Evolutionary conservation across 1,140 invertebrate species (phyloP).

Genomic region (Babylonia areolata): DNA sequence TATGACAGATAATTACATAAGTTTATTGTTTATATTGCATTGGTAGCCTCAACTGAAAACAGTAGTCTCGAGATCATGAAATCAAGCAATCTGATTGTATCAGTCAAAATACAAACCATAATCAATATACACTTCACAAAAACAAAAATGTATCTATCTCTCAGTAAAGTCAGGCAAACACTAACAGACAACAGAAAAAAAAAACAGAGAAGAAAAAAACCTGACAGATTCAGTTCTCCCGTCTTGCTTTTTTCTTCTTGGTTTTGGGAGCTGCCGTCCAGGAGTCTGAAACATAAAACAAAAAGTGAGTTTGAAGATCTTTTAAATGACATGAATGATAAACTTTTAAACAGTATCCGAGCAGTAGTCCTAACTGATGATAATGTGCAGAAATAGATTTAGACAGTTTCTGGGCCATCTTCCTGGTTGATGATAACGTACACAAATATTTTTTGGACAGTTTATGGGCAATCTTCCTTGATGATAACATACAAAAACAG

Average conservation of each 20-base stretch:
- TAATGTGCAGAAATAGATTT: too few relatives aligned
- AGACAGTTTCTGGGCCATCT: too few relatives aligned
- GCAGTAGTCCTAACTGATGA: too few relatives aligned
- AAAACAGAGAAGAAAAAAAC: neutral
- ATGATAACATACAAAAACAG: too few relatives aligned
- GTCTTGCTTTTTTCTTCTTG: neutral
- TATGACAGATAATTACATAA: neutral
- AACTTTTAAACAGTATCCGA: too few relatives aligned
- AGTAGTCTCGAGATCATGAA: neutral
- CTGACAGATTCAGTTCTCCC: neutral
- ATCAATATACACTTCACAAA: neutral
- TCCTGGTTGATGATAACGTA: too few relatives aligned
- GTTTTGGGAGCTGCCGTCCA: neutral
- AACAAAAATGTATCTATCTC: neutral
- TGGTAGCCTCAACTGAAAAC: neutral
- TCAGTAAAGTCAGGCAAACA: neutral
- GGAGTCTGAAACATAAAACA: neutral
- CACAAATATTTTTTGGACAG: too few relatives aligned
- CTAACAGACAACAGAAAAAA: neutral
- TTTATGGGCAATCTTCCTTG: too few relatives aligned
- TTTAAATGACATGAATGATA: too few relatives aligned
- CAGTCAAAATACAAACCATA: neutral
- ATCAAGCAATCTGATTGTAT: neutral
- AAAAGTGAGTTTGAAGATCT: neutral
- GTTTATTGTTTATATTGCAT: neutral